Evolutionary conservation across 2,888 invertebrate genomes (phyloP).

Genomic region (Dolomedes plantarius): DNA sequence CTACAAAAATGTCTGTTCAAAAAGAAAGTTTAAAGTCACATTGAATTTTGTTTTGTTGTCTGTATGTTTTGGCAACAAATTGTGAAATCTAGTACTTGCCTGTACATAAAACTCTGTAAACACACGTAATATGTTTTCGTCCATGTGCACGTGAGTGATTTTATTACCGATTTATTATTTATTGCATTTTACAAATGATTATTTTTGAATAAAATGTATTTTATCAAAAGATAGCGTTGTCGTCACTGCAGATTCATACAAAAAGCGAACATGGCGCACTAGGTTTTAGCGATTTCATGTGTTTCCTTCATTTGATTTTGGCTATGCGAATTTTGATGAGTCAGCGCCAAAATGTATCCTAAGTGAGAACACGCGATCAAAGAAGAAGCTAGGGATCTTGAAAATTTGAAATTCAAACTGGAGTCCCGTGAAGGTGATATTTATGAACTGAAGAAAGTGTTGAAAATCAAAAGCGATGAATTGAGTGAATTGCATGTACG

Average conservation of each 20-base stretch:
- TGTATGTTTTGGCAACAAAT: neutral
- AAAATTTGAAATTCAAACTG: slow-evolving; percentile 87
- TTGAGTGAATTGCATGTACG: slow-evolving; percentile 93
- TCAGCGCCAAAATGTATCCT: too few species aligned
- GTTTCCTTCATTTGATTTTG: too few species aligned
- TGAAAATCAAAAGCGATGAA: slow-evolving; percentile 93
- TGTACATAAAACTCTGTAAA: neutral
- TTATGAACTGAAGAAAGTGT: slow-evolving; percentile 88
- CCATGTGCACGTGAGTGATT: neutral
- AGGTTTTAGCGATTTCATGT: too few species aligned
- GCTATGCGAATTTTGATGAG: too few species aligned
- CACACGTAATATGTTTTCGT: neutral
- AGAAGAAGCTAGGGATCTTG: slow-evolving; percentile 94
- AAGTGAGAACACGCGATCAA: slow-evolving; percentile 91
- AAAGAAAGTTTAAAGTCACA: too few species aligned
- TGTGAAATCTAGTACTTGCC: too few species aligned
- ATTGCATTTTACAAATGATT: slow-evolving; percentile 1
- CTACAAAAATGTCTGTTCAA: too few species aligned
- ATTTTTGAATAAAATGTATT: neutral
- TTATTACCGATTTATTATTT: neutral
- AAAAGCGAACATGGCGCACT: too few species aligned
- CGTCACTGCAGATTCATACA: too few species aligned
- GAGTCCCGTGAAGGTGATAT: slow-evolving; percentile 96
- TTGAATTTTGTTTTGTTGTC: neutral
- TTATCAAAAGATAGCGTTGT: neutral